phyloP scores from a whole-genome alignment of 2,888 invertebrate genomes.

The Oligia fasciuncula region DNA sequence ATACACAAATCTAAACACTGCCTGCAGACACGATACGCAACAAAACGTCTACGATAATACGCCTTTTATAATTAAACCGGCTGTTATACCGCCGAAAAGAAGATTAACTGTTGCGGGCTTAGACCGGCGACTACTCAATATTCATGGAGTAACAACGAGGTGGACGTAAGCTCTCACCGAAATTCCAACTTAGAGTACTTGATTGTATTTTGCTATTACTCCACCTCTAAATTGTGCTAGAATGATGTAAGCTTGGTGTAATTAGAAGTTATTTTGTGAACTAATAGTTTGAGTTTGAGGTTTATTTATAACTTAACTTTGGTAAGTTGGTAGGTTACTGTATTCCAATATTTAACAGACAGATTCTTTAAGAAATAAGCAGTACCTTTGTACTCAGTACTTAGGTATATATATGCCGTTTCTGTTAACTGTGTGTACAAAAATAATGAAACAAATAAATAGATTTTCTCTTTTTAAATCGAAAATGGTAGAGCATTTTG shows the following conservation, averaged over 20 bases:
- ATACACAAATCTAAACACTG: constrained; percentile 18
- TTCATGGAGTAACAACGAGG: constrained; percentile 70
- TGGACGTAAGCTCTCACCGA: constrained; percentile 70
- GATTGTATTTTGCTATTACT: constrained; percentile 56
- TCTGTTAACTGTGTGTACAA: no score
- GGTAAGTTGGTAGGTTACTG: neutral
- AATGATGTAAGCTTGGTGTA: constrained; percentile 31
- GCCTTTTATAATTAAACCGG: constrained; percentile 73
- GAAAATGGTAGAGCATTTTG: neutral
- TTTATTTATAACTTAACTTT: constrained; percentile 18
- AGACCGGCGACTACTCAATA: constrained; percentile 69
- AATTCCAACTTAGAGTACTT: constrained; percentile 65
- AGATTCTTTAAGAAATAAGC: neutral
- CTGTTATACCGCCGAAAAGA: constrained; percentile 73
- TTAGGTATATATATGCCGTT: no score
- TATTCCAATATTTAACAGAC: neutral
- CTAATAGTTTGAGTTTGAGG: constrained; percentile 2
- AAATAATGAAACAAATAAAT: neutral
- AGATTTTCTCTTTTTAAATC: neutral
- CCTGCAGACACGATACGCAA: constrained; percentile 22
- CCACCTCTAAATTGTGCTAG: constrained; percentile 32
- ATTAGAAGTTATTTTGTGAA: constrained; percentile 29
- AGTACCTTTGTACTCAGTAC: neutral
- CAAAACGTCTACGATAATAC: constrained; percentile 56
- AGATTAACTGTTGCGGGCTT: constrained; percentile 76